Evolutionary conservation across 2,113 vertebrate species (phyloP), one percentile per base, ranked within the genome.

Genomic region (Cepphus grylle): DNA sequence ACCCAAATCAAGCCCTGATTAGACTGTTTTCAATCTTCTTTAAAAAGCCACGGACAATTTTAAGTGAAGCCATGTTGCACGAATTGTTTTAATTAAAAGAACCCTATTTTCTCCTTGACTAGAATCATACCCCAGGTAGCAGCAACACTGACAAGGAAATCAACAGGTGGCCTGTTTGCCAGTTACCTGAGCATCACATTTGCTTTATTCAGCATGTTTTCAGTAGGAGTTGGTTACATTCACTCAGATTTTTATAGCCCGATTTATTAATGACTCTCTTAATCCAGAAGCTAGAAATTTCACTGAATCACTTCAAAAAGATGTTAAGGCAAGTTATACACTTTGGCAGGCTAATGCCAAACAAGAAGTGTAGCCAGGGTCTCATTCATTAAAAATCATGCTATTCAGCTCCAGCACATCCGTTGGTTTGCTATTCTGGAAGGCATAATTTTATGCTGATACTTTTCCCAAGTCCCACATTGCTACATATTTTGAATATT

Each of bases 61-160:
- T 94, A 92, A 94, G 79, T 90, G 86, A 95, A 95, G 94, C 72
- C 53, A 56, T 84, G 84, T 73, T 79, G 84, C 78, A 56, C 25
- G 2, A 77, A 88, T 81, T 86, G 82, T 86, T 96, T 96, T 95
- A 97, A 96, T 97, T 97, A 92, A 92, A 94, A 69, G 67, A 96
- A 66, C 56, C 71, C 42, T 86, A 70, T 96, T 97, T 96, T 97
- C 88, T 95, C 61, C 71, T 90, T 91, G 83, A 91, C 78, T 88
- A 72, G 86, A 92, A 76, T 95, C 56, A 49, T 84, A 92, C 74
- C 67, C 85, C 74, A 81, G 91, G 77, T 92, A 94, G 94, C 81
- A 86, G 82, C 42, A 87, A 88, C 61, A 78, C 63, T 78, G 72
- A 38, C 65, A 61, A 94, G 93, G 93, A 97, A 96, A 94, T 67